Percentiles rank a stretch among this genome's conserved stretches.
Evolutionary conservation across 1,140 invertebrate genomes (phyloP).

Genomic region (Drosophila ambigua): DNA sequence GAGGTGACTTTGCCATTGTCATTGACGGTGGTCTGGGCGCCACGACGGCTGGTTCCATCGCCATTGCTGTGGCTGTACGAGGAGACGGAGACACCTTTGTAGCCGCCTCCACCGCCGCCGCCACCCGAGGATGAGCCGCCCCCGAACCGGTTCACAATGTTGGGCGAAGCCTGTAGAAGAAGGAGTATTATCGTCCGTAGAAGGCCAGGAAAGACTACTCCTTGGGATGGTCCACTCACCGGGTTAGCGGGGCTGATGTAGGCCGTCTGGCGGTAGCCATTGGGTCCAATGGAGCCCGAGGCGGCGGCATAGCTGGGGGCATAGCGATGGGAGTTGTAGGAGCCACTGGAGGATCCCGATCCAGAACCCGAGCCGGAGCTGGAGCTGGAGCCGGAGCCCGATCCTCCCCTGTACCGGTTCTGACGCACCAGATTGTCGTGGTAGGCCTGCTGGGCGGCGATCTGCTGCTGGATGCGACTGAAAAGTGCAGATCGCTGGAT

Average conservation of each 20-base stretch:
- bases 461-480: constrained; percentile 78
- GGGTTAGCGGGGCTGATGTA: constrained; percentile 86
- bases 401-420: constrained; percentile 42
- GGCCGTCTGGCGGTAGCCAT: constrained; percentile 85
- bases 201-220: not conserved
- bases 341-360: constrained; percentile 30
- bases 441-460: constrained; percentile 75
- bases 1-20: constrained; percentile 89
- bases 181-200: not conserved
- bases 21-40: constrained; percentile 88
- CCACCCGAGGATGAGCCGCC: constrained; percentile 80
- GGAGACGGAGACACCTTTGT: constrained; percentile 87
- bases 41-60: constrained; percentile 85
- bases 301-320: constrained; percentile 82
- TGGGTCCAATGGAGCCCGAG: constrained; percentile 84
- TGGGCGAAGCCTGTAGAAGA: constrained; percentile 85
- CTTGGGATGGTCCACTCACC: constrained; percentile 79
- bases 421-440: constrained; percentile 61
- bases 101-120: constrained; percentile 83
- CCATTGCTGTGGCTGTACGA: constrained; percentile 87
- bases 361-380: constrained; percentile 3
- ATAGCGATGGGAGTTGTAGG: constrained; percentile 72
- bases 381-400: constrained; percentile 25
- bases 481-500: not conserved
- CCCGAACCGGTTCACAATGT: constrained; percentile 85